phyloP scores from a whole-genome alignment of 2,797 vertebrate genomes.

The Syndactyla subalaris region DNA sequence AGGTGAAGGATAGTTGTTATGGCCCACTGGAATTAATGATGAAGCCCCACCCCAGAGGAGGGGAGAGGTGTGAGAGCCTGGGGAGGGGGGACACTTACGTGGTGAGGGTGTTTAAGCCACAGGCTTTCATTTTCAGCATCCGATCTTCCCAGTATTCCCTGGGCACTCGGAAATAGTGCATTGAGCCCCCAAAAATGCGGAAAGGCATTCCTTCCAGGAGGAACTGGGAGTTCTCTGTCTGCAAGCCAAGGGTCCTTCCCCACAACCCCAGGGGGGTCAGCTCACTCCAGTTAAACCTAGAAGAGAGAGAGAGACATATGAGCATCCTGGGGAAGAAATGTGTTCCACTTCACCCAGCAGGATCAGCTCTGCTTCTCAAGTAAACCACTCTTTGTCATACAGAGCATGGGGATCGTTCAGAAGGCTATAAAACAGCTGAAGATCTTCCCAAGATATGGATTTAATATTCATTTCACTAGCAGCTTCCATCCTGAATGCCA shows the following conservation, averaged over 20 bases:
- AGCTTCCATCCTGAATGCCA: not conserved
- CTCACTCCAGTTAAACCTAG: slow-evolving; percentile 72
- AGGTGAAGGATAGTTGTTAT: not conserved
- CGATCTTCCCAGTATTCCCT: slow-evolving; percentile 91
- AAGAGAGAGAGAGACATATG: not conserved
- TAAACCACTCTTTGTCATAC: not conserved
- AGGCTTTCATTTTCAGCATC: slow-evolving; percentile 91
- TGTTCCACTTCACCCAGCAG: not conserved
- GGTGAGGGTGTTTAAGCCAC: slow-evolving; percentile 92
- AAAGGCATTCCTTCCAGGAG: slow-evolving; percentile 84
- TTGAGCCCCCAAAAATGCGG: slow-evolving; percentile 86
- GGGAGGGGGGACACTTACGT: slow-evolving; percentile 77
- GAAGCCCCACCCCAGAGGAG: not conserved
- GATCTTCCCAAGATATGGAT: not conserved
- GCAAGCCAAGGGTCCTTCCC: slow-evolving; percentile 82
- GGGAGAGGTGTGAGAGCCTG: not conserved
- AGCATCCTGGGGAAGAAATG: not conserved
- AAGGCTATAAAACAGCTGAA: not conserved
- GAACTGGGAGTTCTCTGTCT: slow-evolving; percentile 80
- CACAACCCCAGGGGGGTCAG: slow-evolving; percentile 58
- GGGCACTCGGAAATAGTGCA: slow-evolving; percentile 94
- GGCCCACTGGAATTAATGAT: not conserved
- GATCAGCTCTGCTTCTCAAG: not conserved
- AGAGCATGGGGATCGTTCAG: not conserved
- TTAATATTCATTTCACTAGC: not conserved